Base-by-base conservation (phyloP, 2,113 vertebrate species). In the Gasterosteus aculeatus region DNA sequence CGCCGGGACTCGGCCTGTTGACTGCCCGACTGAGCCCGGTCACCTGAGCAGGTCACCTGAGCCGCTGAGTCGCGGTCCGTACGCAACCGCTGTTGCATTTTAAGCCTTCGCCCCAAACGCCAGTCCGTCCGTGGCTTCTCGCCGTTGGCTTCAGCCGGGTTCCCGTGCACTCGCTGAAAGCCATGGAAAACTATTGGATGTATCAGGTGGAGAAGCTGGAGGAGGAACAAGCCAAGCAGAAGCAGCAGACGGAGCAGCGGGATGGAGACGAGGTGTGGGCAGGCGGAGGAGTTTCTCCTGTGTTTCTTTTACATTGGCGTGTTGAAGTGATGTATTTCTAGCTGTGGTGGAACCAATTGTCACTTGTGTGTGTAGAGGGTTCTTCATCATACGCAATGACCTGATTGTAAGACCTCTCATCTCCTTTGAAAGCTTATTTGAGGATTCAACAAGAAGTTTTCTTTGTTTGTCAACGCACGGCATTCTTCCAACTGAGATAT, bases 101-200 rank as follows among this genome's bases (percentile, higher is more conserved):
- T 16, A 8, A 69, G 22, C 67, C 5, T 14, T 15, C 46, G 9
- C 12, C 70, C 58, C 49, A 0, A 18, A 0, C 1, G 15, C 39
- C 22, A 12, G 9, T 61, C 74, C 41, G 35, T 44, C 44, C 38
- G 59, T 14, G 4, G 10, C 33, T 35, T 42, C 16, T 61, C 19
- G 64, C 51, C 58, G 57, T 10, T 53, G 56, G 19, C 16, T 53
- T 70, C 33, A n/a, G 46, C 47, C 26, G 2, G 12, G 7, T 56
- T 39, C 54, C 35, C 3, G 56, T 29, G 26, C 15, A 1, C 54
- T 73, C 22, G 54, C 9, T 46, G 1, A 65, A 19, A 77, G 41
- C 33, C 44, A 99, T 99, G 98, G 97, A 99, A 87, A 99, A 99
- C 89, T 97, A 96, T 81, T 99, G 96, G 97, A 95, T 95, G 78